Base-by-base conservation (phyloP, 2,888 invertebrate species). In the Lysandra bellargus region DNA sequence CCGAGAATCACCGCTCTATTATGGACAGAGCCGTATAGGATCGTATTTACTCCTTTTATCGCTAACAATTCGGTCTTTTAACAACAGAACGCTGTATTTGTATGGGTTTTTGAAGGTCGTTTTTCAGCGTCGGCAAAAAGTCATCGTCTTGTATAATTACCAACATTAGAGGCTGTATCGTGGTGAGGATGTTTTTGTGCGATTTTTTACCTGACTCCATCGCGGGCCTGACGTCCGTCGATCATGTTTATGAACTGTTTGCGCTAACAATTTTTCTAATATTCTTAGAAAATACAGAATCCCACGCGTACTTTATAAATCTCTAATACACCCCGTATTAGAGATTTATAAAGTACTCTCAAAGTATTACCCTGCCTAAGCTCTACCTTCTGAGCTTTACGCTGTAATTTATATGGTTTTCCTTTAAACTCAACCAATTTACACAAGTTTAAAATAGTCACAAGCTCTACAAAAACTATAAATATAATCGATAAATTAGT, bases 141-240 rank as follows among this genome's bases (percentile, higher is more conserved):
- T 74, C 44, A 74, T 23, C 74, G 74, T 74, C 74, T 73, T 44
- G 74, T 74, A 74, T 74, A 74, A 74, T 74, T 74, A 74, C 44
- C 44, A 74, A 44, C 44, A 74, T 74, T 74, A 49, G 49, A 76
- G 7, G 33, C 76, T 30, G 17, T 5, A 30, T 30, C 30, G 57
- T 37, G 76, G 33, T 33, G 23, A 1, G n/a, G 76, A 12, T 5
- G 76, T 76, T 76, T 76, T 76, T 76, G 76, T 53, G 30, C 14
- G 6, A 33, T 76, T 76, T 76, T 69, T 69, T 37, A 69, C 33
- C 37, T 17, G 69, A 33, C 4, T 33, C 33, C 33, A 37, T 5
- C 69, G 23, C 69, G 14, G 3, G 64, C 30, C 23, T 9, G 12
- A 33, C 33, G 33, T 37, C 33, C 69, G 37, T 69, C 69, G 14